Conservation (phyloP, 2,888 invertebrate species). For the Subacronicta megacephala region DNA sequence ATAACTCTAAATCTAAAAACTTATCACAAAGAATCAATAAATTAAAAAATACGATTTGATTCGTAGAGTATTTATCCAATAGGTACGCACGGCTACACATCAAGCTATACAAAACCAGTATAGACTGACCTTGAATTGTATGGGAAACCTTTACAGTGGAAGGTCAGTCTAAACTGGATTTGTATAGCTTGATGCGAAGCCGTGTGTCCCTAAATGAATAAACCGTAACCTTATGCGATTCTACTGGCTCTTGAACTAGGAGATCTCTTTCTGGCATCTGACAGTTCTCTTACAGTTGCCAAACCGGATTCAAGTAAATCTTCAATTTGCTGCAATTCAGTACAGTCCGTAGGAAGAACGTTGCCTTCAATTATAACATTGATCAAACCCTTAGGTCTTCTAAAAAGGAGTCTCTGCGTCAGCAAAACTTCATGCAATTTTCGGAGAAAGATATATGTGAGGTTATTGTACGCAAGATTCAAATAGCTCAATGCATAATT, state of each 20-base stretch:
- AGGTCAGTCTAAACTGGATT: too few species aligned
- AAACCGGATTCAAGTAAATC: conserved; percentile 55
- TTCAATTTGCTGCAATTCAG: conserved; percentile 65
- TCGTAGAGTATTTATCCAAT: too few species aligned
- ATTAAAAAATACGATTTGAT: too few species aligned
- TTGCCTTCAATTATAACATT: conserved; percentile 74
- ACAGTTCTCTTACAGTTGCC: background rate
- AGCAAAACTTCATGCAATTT: conserved; percentile 64
- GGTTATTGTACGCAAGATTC: conserved; percentile 72
- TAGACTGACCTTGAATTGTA: too few species aligned
- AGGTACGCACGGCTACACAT: too few species aligned
- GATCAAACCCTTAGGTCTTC: conserved; percentile 68
- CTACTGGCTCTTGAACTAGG: background rate
- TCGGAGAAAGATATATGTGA: conserved; percentile 64
- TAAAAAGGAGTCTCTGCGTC: conserved; percentile 61
- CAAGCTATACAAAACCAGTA: too few species aligned
- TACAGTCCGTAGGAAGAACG: conserved; percentile 61
- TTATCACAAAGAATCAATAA: too few species aligned
- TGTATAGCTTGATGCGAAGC: too few species aligned
- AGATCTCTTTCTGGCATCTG: background rate
- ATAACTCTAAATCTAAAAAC: too few species aligned
- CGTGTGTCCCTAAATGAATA: too few species aligned
- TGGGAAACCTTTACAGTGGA: too few species aligned
- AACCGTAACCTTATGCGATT: background rate
- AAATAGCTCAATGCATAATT: conserved; percentile 70